A percentile compares a stretch with the other conserved stretches of the same genome.
Evolutionary conservation across 2,888 invertebrate species (phyloP).

Genomic region (Merodon equestris): DNA sequence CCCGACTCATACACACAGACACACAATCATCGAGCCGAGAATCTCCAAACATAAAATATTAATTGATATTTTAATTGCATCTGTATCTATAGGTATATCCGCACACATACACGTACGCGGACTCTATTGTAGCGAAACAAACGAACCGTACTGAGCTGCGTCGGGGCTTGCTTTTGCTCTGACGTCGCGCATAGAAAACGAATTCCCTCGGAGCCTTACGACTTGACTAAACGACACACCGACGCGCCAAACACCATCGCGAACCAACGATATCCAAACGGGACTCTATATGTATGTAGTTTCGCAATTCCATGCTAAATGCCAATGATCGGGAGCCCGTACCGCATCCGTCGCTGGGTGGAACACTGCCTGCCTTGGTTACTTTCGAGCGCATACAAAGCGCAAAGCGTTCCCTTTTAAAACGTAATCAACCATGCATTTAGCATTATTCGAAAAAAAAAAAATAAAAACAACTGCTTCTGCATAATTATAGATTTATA

Average conservation of each 20-base stretch:
- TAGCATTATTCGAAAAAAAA: constrained; percentile 55
- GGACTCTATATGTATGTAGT: constrained; percentile 8
- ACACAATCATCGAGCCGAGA: constrained; percentile 5
- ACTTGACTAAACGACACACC: constrained; percentile 38
- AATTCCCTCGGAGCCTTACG: constrained; percentile 42
- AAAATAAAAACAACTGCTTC: constrained; percentile 50
- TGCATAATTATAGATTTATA: constrained; percentile 68
- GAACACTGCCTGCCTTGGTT: constrained; percentile 18
- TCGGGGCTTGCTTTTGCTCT: constrained; percentile 6
- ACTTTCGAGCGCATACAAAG: constrained; percentile 50
- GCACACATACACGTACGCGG: constrained; percentile 1
- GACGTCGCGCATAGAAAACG: constrained; percentile 48
- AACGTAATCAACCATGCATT: constrained; percentile 68
- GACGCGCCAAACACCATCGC: constrained; percentile 4
- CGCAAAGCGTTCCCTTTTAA: constrained; percentile 49
- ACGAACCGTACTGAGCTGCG: constrained; percentile 46
- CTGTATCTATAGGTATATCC: constrained; percentile 35
- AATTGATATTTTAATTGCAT: constrained; percentile 68
- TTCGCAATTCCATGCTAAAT: constrained; percentile 4
- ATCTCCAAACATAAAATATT: constrained; percentile 67
- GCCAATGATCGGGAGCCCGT: background rate
- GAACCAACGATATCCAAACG: background rate
- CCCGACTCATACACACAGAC: too few species aligned
- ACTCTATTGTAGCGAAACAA: constrained; percentile 34
- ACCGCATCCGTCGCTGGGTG: constrained; percentile 25